A percentile compares a stretch with the other conserved stretches of the same genome.
Evolutionary conservation across 2,797 vertebrate genomes (phyloP).

Genomic region (Coranthus polyacanthus): DNA sequence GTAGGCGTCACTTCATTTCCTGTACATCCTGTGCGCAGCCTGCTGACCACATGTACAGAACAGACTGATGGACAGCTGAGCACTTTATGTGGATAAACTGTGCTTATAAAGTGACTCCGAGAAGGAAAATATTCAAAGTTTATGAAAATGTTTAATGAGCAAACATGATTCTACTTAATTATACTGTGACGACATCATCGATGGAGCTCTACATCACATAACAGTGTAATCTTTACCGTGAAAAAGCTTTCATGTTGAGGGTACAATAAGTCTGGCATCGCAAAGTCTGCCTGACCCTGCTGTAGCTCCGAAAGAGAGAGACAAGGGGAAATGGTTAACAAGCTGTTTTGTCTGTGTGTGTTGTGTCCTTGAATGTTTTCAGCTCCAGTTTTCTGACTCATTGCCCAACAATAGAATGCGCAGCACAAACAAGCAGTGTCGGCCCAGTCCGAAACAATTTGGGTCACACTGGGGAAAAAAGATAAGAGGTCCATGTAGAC

Average conservation of each 20-base stretch:
- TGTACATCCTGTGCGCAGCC: background rate
- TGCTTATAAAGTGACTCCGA: background rate
- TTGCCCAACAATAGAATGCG: constrained; percentile 26
- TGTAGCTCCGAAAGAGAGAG: constrained; percentile 7
- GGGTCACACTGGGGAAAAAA: constrained; percentile 36
- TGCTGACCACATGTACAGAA: background rate
- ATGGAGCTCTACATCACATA: constrained; percentile 14
- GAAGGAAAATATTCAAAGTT: background rate
- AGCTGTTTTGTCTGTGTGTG: constrained; percentile 26
- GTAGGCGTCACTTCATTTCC: background rate
- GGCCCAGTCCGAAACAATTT: constrained; percentile 52
- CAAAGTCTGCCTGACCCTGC: constrained; percentile 25
- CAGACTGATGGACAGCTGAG: background rate
- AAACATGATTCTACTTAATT: background rate
- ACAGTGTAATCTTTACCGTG: constrained; percentile 22
- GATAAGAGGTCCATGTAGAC: constrained; percentile 41
- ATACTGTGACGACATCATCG: constrained; percentile 13
- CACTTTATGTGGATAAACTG: background rate
- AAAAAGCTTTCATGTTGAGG: constrained; percentile 25
- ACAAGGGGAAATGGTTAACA: constrained; percentile 19
- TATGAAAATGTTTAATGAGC: background rate
- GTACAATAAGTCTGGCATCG: constrained; percentile 34
- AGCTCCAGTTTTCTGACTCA: constrained; percentile 47
- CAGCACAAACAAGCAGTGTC: constrained; percentile 28
- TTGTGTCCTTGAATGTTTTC: constrained; percentile 40